A percentile compares a stretch with the other conserved stretches of the same genome.
phyloP scores from a whole-genome alignment of 2,888 invertebrate species.

The Pseudanteris insignis region DNA sequence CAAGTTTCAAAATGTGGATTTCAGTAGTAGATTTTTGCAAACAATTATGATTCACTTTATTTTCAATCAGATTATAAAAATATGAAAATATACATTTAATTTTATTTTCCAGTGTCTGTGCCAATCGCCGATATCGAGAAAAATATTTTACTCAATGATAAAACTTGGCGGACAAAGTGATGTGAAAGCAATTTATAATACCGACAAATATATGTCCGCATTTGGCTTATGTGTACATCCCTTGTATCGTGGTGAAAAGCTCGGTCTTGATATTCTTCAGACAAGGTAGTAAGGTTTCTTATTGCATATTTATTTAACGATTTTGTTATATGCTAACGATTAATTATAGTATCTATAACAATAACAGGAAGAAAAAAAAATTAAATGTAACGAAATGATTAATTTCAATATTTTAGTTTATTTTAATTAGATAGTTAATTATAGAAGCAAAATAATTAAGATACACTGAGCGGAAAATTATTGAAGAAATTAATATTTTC shows the following conservation, averaged over 20 bases:
- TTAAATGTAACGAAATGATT: no score
- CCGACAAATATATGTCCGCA: conserved; percentile 56
- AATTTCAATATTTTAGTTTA: no score
- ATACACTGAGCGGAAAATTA: no score
- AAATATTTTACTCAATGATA: conserved; percentile 34
- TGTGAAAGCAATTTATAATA: conserved; percentile 46
- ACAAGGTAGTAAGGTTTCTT: conserved; percentile 57
- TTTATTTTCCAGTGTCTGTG: conserved; percentile 10
- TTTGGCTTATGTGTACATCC: conserved; percentile 60
- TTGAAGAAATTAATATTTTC: no score
- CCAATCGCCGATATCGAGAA: conserved; percentile 23
- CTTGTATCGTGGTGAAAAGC: conserved; percentile 58
- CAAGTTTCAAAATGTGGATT: no score
- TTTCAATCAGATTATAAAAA: no score
- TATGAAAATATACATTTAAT: no score
- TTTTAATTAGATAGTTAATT: neutral
- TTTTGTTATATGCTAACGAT: conserved; percentile 3
- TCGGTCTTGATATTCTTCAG: conserved; percentile 52
- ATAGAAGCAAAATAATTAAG: neutral
- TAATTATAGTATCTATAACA: neutral
- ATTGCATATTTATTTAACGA: conserved; percentile 6
- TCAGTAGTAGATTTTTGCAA: no score
- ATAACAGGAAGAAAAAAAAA: no score
- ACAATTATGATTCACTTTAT: no score
- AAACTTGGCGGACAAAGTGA: conserved; percentile 20